A percentile compares a stretch with the other conserved stretches of the same genome.
Conservation (phyloP, 2,113 vertebrate genomes). For the Rhinopomastus cyanomelas region DNA sequence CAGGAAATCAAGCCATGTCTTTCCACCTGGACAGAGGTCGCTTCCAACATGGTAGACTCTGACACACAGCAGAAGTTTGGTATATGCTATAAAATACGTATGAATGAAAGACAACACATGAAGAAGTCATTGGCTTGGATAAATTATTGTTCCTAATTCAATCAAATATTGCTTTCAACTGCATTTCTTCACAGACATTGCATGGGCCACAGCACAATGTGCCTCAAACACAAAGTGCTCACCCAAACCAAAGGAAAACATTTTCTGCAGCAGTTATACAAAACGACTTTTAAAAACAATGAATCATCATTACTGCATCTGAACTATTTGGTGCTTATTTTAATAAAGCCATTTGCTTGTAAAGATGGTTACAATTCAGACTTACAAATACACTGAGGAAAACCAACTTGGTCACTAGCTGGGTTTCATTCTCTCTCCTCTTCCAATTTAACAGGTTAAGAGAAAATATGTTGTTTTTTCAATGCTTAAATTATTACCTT, state of each 20-base stretch:
- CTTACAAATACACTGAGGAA: neutral
- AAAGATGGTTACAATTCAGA: neutral
- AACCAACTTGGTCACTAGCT: neutral
- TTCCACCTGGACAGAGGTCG: neutral
- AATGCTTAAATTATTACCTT: neutral
- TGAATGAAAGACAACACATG: neutral
- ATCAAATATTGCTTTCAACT: neutral
- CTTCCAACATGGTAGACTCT: no score
- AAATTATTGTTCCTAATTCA: neutral
- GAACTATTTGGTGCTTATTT: neutral
- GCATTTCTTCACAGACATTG: neutral
- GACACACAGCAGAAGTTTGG: neutral
- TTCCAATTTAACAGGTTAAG: neutral
- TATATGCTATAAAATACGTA: neutral
- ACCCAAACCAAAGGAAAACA: neutral
- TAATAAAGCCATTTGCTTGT: neutral
- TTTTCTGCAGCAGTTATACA: neutral
- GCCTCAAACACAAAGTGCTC: neutral
- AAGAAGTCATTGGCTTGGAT: neutral
- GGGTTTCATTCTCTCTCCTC: neutral
- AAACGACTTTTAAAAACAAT: neutral
- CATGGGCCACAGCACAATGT: fast-evolving
- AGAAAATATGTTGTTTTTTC: neutral
- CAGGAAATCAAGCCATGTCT: neutral
- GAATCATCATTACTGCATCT: neutral